Evolutionary conservation across 1,140 invertebrate genomes (phyloP).

Genomic region (Temnothorax longispinosus): DNA sequence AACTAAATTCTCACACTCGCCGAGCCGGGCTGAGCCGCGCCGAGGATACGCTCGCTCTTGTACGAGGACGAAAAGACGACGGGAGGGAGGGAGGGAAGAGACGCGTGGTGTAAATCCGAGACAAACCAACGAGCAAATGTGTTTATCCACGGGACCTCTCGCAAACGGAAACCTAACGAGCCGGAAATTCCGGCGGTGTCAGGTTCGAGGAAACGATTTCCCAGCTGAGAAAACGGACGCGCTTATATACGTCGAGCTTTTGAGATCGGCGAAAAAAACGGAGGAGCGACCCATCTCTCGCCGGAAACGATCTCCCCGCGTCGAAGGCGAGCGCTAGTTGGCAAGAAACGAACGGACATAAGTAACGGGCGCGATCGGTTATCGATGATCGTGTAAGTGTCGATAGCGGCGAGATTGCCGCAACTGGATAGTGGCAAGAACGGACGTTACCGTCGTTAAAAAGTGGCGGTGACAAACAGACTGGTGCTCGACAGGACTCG

Average conservation of each 20-base stretch:
- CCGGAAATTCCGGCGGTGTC: constrained; percentile 36
- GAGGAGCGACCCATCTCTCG: not conserved
- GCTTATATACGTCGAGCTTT: not conserved
- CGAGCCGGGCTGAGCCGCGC: constrained; percentile 16
- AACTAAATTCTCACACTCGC: constrained; percentile 74
- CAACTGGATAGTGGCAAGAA: constrained; percentile 11
- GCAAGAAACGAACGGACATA: constrained; percentile 41
- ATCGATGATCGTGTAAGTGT: constrained; percentile 53
- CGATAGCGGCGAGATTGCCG: constrained; percentile 45
- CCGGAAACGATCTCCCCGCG: constrained; percentile 35
- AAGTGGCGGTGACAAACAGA: constrained; percentile 40
- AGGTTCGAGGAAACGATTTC: constrained; percentile 14
- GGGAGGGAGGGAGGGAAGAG: not conserved
- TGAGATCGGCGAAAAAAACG: too few relatives aligned
- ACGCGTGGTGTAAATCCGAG: not conserved
- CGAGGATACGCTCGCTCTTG: constrained; percentile 25
- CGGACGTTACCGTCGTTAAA: constrained; percentile 22
- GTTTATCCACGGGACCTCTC: constrained; percentile 24
- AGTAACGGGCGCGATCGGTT: constrained; percentile 45
- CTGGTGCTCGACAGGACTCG: not conserved
- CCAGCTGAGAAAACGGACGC: not conserved
- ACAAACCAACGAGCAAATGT: constrained; percentile 37
- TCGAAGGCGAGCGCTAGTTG: constrained; percentile 17
- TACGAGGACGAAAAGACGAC: not conserved
- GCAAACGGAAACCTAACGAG: constrained; percentile 33